Base-by-base conservation (phyloP, 37 sponge, comb jelly and placozoan genomes). In the Spongilla lacustris region DNA sequence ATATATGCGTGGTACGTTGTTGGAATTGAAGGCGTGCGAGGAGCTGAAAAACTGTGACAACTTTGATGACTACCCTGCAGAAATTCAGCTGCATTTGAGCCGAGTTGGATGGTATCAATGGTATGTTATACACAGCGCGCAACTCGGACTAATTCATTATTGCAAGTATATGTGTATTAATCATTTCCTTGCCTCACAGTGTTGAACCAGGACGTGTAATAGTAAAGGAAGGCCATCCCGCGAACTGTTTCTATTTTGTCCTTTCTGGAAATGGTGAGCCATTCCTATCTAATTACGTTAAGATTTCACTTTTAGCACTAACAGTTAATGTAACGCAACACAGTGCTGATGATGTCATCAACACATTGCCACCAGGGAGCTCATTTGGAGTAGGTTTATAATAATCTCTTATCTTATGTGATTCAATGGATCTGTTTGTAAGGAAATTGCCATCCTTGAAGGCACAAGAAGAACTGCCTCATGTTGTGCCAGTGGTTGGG, bases 51-150 rank as follows among this genome's bases (percentile, higher is more conserved):
- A 14, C 2, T 82, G 85, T 75, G 66, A 67, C 4, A 41, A 67
- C 27, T 90, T 90, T 36, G 27, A 79, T 71, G 85, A 90, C n/a
- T 90, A 85, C 37, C 85, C 81, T 5, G 29, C 37, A 29, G 68
- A 71, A 21, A 69, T 81, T 29, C 90, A 90, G 71, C 34, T 75
- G 71, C 81, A 80, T 68, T 30, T 90, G 6, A 85, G 90, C 50
- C 77, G 48, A 68, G 67, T 85, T 58, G 85, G 90, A 37, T 90
- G 90, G 90, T 85, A 90, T 68, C 90, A 84, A 50, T 69, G 80
- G 89, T 89, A 81, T 1, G 67, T 14, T 58, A 17, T 58, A 58
- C 1, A 14, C 11, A 58, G n/a, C n/a, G n/a, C n/a, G n/a, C n/a
- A n/a, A n/a, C n/a, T 58, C 1, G 41, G 3, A 41, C 6, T 41